A percentile compares a stretch with the other conserved stretches of the same genome.
These are phyloP conservation scores for Caenorhabditis tropicalis DNA, from an alignment of 1,140 invertebrate genomes.

Conservation along the genomic window DNA sequence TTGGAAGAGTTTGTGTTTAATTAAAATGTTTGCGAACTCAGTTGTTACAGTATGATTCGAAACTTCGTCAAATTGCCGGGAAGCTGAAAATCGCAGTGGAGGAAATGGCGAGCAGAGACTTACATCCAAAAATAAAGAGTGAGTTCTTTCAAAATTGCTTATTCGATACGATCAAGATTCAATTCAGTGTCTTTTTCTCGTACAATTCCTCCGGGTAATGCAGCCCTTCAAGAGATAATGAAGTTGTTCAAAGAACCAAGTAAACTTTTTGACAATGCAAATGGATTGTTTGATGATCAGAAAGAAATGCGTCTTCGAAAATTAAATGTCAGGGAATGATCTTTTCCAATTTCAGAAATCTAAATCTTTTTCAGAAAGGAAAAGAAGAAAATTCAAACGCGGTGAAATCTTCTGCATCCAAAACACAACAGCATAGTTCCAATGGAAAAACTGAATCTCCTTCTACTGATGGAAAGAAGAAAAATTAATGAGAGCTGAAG, in stretches of 20 bases:
- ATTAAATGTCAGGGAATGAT: neutral
- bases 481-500: neutral
- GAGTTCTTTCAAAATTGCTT: neutral
- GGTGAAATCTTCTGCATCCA: neutral
- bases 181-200: neutral
- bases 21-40: neutral
- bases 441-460: neutral
- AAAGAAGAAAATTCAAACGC: neutral
- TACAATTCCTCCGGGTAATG: neutral
- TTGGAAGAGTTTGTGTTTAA: constrained; percentile 3
- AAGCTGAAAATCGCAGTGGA: constrained; percentile 4
- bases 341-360: neutral
- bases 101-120: neutral
- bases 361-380: neutral
- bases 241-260: constrained; percentile 5
- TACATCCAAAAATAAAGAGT: constrained; percentile 15
- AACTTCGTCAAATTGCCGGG: neutral
- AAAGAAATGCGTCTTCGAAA: neutral
- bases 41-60: neutral
- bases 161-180: neutral
- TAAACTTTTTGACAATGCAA: constrained; percentile 21
- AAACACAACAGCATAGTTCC: neutral
- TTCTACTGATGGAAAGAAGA: neutral
- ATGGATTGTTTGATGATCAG: neutral
- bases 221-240: neutral